Evolutionary conservation across 2,113 vertebrate species (phyloP).

Genomic region (Spizaetus ornatus): DNA sequence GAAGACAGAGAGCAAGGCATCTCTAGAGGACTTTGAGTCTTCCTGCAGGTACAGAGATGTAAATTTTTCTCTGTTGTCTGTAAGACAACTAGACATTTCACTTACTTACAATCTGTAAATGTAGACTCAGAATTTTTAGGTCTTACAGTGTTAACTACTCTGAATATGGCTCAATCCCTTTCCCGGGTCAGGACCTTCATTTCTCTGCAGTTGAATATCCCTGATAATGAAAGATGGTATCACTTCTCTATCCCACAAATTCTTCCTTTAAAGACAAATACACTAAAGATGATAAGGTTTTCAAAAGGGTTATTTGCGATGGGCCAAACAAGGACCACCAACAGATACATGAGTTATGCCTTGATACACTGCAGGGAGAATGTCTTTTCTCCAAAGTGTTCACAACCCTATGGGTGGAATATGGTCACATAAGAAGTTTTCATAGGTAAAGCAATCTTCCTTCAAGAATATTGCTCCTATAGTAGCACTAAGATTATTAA

Average conservation of each 20-base stretch:
- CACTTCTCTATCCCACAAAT: neutral
- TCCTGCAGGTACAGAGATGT: neutral
- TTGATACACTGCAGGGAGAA: neutral
- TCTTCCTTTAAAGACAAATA: neutral
- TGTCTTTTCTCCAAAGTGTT: neutral
- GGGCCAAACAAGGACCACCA: neutral
- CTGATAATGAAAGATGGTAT: neutral
- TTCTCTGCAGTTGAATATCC: neutral
- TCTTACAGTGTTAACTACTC: neutral
- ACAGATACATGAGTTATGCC: neutral
- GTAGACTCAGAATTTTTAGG: neutral
- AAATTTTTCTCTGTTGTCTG: neutral
- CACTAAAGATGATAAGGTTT: neutral
- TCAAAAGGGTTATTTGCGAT: neutral
- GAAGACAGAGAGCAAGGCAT: neutral
- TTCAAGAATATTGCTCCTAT: neutral
- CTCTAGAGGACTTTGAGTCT: neutral
- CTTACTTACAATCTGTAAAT: neutral
- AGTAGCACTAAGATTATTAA: neutral
- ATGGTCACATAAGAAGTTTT: accelerated
- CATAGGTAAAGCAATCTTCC: neutral
- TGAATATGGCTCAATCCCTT: neutral
- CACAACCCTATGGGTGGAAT: neutral
- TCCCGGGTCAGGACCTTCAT: neutral
- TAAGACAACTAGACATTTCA: neutral